Conservation (phyloP, 1,140 invertebrate genomes). For the Centruroides sculpturatus region DNA sequence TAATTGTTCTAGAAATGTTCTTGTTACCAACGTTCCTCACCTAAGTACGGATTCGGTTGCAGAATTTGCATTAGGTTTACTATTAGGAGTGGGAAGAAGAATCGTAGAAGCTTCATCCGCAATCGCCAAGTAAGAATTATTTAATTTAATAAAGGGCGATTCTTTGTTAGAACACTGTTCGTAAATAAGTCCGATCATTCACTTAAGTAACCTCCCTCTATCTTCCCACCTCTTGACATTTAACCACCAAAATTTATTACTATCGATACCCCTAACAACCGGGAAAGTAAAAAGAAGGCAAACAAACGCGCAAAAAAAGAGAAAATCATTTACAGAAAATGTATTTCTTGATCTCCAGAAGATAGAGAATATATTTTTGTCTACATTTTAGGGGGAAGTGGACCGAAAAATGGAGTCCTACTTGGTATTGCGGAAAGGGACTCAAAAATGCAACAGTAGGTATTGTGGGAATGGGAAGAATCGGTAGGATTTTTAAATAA, state of each 20-base stretch:
- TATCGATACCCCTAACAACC: too few relatives aligned
- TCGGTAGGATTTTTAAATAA: conserved; percentile 6
- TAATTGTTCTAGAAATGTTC: conserved; percentile 1
- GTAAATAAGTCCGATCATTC: too few relatives aligned
- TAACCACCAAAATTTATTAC: neutral
- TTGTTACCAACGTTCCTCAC: conserved; percentile 11
- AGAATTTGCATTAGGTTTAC: conserved; percentile 13
- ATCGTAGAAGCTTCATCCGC: conserved; percentile 11
- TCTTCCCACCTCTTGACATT: too few relatives aligned
- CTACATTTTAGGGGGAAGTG: conserved; percentile 5
- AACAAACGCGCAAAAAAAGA: neutral
- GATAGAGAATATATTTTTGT: neutral
- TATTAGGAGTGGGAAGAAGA: conserved; percentile 11
- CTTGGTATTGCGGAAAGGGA: conserved; percentile 7
- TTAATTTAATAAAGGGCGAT: too few relatives aligned
- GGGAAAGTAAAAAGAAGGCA: too few relatives aligned
- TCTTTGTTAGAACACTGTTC: too few relatives aligned
- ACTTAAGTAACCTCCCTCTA: too few relatives aligned
- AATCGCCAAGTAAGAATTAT: conserved; percentile 28
- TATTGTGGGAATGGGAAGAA: conserved; percentile 16
- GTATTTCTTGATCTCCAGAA: neutral
- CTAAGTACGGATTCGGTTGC: conserved; percentile 14
- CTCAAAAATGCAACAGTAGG: conserved; percentile 8
- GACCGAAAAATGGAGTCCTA: conserved; percentile 2
- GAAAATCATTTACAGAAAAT: neutral